These are phyloP conservation scores for Penaeus monodon DNA, from an alignment of 2,888 invertebrate species.

Conservation along the genomic window DNA sequence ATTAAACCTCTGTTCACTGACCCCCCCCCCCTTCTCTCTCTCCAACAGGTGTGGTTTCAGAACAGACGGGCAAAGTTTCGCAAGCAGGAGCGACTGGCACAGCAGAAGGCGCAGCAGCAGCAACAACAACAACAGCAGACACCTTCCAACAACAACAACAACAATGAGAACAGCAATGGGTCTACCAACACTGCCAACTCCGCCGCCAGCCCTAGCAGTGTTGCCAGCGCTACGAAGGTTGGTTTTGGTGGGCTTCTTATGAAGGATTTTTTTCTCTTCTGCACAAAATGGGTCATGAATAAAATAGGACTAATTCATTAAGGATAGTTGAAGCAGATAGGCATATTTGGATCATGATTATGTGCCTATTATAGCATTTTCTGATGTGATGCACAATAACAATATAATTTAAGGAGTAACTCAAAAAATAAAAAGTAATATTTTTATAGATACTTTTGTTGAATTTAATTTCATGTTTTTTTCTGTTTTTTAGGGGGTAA, in stretches of 20 bases:
- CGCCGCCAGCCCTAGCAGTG: constrained; percentile 26
- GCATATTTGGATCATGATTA: too few relatives aligned
- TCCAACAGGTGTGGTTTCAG: constrained; percentile 66
- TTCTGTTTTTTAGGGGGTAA: too few relatives aligned
- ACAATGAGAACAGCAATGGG: constrained; percentile 48
- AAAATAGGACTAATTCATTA: too few relatives aligned
- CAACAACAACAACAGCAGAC: constrained; percentile 67
- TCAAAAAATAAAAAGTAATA: too few relatives aligned
- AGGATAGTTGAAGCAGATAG: too few relatives aligned
- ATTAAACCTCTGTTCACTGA: background rate
- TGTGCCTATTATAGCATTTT: too few relatives aligned
- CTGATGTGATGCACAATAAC: too few relatives aligned
- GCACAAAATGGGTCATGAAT: too few relatives aligned
- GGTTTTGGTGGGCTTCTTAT: background rate
- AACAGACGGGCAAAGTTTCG: constrained; percentile 66
- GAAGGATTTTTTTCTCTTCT: too few relatives aligned
- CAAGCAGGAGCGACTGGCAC: constrained; percentile 65
- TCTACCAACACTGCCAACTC: constrained; percentile 47
- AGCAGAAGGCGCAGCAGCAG: constrained; percentile 64
- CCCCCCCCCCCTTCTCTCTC: background rate
- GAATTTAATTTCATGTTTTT: too few relatives aligned
- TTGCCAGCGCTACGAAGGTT: constrained; percentile 35
- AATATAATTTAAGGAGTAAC: too few relatives aligned
- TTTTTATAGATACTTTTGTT: too few relatives aligned
- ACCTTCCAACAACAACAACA: constrained; percentile 58